Conservation (phyloP, 2,113 vertebrate genomes). For the Zapus hudsonius region DNA sequence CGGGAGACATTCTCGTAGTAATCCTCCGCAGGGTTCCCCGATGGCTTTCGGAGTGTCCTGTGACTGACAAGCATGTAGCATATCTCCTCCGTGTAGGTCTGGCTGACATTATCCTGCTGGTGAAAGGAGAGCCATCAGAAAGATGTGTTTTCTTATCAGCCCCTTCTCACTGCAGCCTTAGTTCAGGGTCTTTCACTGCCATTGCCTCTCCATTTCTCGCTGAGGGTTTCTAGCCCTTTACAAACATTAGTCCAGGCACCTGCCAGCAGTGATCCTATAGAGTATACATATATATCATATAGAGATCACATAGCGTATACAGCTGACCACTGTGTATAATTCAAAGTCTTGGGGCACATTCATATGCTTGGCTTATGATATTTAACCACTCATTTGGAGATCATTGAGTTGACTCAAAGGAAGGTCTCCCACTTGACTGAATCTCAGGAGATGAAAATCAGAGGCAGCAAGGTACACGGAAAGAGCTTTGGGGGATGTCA, state of each 20-base stretch:
- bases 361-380: not conserved
- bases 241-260: too few species aligned
- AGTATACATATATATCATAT: too few species aligned
- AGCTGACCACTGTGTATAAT: not conserved
- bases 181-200: not conserved
- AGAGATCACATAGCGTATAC: not conserved
- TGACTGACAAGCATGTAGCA: constrained; percentile 73
- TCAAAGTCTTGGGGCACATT: not conserved
- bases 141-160: fast-evolving
- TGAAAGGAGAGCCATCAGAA: constrained; percentile 44
- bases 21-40: not conserved
- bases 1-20: constrained; percentile 62
- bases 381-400: constrained; percentile 3
- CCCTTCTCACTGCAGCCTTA: not conserved
- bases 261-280: too few species aligned
- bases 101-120: constrained; percentile 46
- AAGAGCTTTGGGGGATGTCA: not conserved
- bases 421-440: not conserved
- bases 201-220: not conserved
- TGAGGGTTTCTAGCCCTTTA: too few species aligned
- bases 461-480: not conserved
- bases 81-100: constrained; percentile 55
- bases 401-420: not conserved
- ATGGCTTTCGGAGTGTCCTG: fast-evolving
- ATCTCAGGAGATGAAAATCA: constrained; percentile 1